Evolutionary conservation across 2,888 invertebrate genomes (phyloP).

Genomic region (Itoplectis maculator): DNA sequence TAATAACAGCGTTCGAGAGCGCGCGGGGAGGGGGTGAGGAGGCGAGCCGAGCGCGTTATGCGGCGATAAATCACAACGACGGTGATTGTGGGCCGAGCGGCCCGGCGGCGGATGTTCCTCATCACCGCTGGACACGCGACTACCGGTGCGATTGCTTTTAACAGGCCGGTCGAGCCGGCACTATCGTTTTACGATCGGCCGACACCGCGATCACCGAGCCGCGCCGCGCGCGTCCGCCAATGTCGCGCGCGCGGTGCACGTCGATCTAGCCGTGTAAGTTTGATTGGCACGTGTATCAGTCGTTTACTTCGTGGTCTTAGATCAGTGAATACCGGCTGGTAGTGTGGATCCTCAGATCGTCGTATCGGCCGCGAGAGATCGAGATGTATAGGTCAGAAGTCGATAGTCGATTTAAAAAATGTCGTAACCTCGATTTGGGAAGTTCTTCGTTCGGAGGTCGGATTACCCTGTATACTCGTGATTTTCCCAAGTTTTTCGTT

Average conservation of each 20-base stretch:
- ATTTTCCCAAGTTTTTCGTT: not conserved
- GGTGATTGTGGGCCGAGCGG: conserved; percentile 60
- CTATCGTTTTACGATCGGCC: conserved; percentile 69
- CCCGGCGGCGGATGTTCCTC: conserved; percentile 70
- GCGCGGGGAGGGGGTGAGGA: conserved; percentile 3
- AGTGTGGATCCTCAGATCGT: not conserved
- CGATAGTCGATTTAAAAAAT: no score
- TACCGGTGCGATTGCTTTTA: conserved; percentile 70
- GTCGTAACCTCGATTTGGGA: no score
- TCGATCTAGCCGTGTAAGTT: conserved; percentile 42
- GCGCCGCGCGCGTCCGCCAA: no score
- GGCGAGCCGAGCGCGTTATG: conserved; percentile 58
- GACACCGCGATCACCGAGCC: no score
- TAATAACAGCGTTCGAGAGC: conserved; percentile 55
- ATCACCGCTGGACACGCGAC: conserved; percentile 70
- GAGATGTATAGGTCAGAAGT: no score
- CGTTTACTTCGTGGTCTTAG: no score
- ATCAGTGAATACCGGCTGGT: not conserved
- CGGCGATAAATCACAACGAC: conserved; percentile 59
- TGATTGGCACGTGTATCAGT: conserved; percentile 2
- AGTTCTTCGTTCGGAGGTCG: no score
- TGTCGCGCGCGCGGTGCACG: conserved; percentile 8
- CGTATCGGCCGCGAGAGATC: not conserved
- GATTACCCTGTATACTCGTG: no score
- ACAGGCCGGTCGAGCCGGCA: conserved; percentile 72